Evolutionary conservation across 2,113 vertebrate species (phyloP).

Genomic region (Orientallactaga bullata): DNA sequence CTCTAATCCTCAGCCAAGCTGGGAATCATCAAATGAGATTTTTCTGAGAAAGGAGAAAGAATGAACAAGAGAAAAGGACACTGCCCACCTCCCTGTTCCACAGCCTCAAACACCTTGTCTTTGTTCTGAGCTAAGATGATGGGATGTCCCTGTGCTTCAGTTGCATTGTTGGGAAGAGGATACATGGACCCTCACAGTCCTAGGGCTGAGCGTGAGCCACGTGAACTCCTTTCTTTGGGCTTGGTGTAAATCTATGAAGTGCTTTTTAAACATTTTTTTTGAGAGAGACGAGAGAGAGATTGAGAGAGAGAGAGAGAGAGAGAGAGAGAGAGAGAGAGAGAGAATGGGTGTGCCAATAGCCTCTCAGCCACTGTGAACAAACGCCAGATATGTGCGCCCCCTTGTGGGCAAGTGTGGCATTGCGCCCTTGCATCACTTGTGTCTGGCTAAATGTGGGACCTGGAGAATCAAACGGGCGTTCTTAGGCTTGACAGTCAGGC

Average conservation of each 20-base stretch:
- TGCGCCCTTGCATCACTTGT: too few relatives aligned
- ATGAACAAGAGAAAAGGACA: not conserved
- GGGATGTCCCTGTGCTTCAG: not conserved
- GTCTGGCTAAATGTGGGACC: too few relatives aligned
- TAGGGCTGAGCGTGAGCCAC: not conserved
- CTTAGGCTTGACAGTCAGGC: too few relatives aligned
- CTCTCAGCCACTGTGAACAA: too few relatives aligned
- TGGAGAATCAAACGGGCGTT: too few relatives aligned
- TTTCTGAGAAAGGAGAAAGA: conserved; percentile 18
- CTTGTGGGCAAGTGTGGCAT: too few relatives aligned
- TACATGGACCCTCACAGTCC: not conserved
- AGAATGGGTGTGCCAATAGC: too few relatives aligned
- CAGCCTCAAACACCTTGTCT: not conserved
- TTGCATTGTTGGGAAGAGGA: not conserved
- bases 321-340: too few relatives aligned
- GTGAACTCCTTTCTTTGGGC: not conserved
- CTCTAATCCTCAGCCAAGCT: conserved; percentile 17
- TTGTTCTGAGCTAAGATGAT: not conserved
- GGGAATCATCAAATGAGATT: conserved; percentile 36
- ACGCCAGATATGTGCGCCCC: too few relatives aligned
- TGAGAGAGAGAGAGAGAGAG: too few relatives aligned
- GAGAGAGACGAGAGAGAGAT: too few relatives aligned
- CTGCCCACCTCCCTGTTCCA: too few relatives aligned
- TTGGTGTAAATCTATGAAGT: conserved; percentile 78
- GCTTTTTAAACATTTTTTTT: not conserved